Conservation (phyloP, 2,113 vertebrate species). For the Neomonachus schauinslandi region DNA sequence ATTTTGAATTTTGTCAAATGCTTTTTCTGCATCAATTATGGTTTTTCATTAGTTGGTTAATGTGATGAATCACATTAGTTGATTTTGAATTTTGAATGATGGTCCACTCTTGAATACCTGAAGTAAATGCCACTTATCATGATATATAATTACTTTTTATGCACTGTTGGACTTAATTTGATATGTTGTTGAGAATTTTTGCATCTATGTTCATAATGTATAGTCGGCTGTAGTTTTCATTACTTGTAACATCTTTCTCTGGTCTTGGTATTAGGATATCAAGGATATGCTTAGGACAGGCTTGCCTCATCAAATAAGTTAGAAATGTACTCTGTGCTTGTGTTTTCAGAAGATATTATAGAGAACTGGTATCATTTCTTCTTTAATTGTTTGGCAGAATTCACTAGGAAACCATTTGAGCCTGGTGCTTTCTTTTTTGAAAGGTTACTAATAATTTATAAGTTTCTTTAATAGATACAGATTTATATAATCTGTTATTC, state of each 20-base stretch:
- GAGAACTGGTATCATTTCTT: not conserved
- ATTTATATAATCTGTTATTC: not conserved
- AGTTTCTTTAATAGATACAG: not conserved
- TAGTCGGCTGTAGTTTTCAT: not conserved
- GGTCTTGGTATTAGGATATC: not conserved
- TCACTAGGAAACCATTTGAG: not conserved
- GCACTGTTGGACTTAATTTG: not conserved
- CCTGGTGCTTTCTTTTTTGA: not conserved
- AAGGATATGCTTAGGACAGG: not conserved
- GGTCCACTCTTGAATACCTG: not conserved
- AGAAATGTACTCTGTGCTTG: not conserved
- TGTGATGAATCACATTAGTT: not conserved
- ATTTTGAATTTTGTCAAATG: not conserved
- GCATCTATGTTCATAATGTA: not conserved
- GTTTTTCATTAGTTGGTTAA: not conserved
- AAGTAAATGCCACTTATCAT: not conserved
- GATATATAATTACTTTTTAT: not conserved
- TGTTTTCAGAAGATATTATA: not conserved
- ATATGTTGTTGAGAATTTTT: not conserved
- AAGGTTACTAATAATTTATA: not conserved
- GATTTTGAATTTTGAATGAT: not conserved
- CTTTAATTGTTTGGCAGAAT: not conserved
- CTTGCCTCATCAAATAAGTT: not conserved
- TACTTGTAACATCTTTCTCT: not conserved
- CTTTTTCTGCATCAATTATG: not conserved